Evolutionary conservation across 2,113 vertebrate genomes (phyloP).

Genomic region (Mus spicilegus): DNA sequence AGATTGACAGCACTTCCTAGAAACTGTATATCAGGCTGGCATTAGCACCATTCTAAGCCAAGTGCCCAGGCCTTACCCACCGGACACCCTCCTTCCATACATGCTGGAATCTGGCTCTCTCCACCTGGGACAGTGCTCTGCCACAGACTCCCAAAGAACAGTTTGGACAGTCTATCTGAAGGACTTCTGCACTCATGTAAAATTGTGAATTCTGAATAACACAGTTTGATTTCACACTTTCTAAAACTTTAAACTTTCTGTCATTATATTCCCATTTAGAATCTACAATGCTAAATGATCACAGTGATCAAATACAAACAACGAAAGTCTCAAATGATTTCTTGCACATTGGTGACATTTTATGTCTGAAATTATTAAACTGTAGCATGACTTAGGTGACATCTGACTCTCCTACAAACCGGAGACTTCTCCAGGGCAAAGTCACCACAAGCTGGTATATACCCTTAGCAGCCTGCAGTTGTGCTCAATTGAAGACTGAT

Average conservation of each 20-base stretch:
- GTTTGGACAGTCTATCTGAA: neutral
- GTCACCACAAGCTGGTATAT: neutral
- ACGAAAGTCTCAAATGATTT: neutral
- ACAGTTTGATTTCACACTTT: neutral
- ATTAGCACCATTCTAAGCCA: slow-evolving; percentile 54
- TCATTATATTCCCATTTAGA: neutral
- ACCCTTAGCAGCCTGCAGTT: neutral
- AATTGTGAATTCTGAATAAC: neutral
- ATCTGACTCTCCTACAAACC: neutral
- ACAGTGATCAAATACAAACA: neutral
- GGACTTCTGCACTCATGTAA: neutral
- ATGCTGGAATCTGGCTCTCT: slow-evolving; percentile 51
- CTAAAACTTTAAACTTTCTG: neutral
- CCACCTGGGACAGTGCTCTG: neutral
- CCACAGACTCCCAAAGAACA: neutral
- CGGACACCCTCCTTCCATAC: slow-evolving; percentile 33
- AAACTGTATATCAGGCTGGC: slow-evolving; percentile 48
- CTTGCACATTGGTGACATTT: neutral
- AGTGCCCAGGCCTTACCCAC: neutral
- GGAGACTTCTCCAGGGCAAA: neutral
- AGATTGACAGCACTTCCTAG: slow-evolving; percentile 19
- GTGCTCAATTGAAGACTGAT: neutral
- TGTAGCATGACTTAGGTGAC: neutral
- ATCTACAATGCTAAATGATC: neutral
- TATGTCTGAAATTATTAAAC: neutral